These are phyloP conservation scores for Odontomachus brunneus DNA, from an alignment of 1,140 invertebrate species.

Conservation along the genomic window DNA sequence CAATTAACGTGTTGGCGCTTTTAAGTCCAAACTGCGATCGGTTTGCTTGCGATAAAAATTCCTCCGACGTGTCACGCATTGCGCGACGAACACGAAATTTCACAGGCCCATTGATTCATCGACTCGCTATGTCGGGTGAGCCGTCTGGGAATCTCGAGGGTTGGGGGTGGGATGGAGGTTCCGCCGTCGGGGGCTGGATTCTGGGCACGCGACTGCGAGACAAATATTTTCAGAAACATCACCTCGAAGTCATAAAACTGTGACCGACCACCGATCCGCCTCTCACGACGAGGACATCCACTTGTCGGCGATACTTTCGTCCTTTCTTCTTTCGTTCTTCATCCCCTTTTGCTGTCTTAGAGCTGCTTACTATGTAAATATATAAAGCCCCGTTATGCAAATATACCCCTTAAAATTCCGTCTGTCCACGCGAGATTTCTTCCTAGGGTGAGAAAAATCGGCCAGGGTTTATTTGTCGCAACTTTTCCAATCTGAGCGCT, in stretches of 20 bases:
- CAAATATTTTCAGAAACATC: slow-evolving; percentile 45
- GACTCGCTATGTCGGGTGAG: slow-evolving; percentile 24
- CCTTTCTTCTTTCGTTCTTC: background rate
- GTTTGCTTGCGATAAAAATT: slow-evolving; percentile 21
- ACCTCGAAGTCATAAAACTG: slow-evolving; percentile 23
- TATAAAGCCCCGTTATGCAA: background rate
- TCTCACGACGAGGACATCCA: background rate
- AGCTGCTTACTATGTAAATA: slow-evolving; percentile 12
- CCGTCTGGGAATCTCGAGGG: slow-evolving; percentile 48
- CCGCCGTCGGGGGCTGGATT: slow-evolving; percentile 18
- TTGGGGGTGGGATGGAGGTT: slow-evolving; percentile 2
- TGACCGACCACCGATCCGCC: background rate
- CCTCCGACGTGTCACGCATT: background rate
- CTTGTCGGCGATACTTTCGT: background rate
- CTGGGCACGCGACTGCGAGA: slow-evolving; percentile 1
- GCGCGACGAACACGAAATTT: background rate
- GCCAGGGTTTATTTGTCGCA: background rate
- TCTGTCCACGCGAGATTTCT: background rate
- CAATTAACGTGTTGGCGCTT: background rate
- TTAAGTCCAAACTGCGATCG: background rate
- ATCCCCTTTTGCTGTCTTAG: background rate
- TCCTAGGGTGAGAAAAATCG: background rate
- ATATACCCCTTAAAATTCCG: background rate
- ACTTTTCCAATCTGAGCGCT: too few relatives aligned
- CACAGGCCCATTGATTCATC: slow-evolving; percentile 12